Percentiles rank a stretch among this genome's conserved stretches.
Evolutionary conservation across 2,797 vertebrate species (phyloP).

Genomic region (Zalophus californianus): DNA sequence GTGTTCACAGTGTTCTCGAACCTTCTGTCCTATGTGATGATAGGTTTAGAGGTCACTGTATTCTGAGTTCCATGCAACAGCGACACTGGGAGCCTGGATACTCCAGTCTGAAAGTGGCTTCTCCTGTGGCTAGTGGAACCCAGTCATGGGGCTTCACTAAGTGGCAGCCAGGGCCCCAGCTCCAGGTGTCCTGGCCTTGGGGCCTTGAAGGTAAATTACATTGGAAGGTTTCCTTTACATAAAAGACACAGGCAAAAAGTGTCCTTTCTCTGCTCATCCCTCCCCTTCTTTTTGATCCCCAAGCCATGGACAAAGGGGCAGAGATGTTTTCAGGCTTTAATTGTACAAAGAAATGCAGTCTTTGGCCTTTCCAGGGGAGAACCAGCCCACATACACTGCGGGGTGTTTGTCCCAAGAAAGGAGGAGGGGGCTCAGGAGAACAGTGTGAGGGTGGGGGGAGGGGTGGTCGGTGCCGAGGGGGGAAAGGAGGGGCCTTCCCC

Average conservation of each 20-base stretch:
- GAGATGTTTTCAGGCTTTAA: background rate
- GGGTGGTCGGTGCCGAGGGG: background rate
- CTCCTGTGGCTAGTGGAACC: background rate
- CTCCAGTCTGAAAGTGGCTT: background rate
- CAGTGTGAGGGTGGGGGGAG: background rate
- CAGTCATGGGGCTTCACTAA: background rate
- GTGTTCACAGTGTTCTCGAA: background rate
- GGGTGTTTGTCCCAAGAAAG: background rate
- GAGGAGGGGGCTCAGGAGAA: background rate
- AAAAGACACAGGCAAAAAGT: background rate
- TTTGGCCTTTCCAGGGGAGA: background rate
- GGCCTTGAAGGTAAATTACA: background rate
- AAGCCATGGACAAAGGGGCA: background rate
- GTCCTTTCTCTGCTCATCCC: background rate
- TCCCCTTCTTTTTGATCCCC: background rate
- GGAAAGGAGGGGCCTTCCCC: background rate
- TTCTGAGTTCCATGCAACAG: background rate
- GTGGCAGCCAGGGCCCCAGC: background rate
- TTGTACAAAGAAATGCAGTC: background rate
- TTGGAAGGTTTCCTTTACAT: background rate
- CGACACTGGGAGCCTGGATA: background rate
- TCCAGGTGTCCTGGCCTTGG: background rate
- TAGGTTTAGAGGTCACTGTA: background rate
- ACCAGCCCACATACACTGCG: background rate
- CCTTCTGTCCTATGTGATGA: background rate